Evolutionary conservation across 1,140 invertebrate genomes (phyloP).

Genomic region (Drosophila kanapiae): DNA sequence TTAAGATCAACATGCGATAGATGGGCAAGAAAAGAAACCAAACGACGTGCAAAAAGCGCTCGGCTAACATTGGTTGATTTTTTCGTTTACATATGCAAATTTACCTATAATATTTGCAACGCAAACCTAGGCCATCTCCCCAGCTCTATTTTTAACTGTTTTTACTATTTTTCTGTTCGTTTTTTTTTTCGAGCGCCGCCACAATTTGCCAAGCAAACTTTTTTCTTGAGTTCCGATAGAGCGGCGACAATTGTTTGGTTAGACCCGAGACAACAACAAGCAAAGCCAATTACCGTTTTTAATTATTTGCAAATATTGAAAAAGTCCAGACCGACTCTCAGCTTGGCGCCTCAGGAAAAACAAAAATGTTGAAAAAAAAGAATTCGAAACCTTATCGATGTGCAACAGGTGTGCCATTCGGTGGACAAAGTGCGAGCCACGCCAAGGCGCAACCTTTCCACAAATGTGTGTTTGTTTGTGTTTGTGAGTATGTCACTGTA

Average conservation of each 20-base stretch:
- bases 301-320: conserved; percentile 76
- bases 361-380: conserved; percentile 10
- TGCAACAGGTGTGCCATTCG: conserved; percentile 40
- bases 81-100: conserved; percentile 62
- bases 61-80: conserved; percentile 61
- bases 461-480: not conserved
- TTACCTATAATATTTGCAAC: conserved; percentile 57
- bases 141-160: conserved; percentile 21
- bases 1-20: conserved; percentile 54
- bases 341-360: conserved; percentile 37
- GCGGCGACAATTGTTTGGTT: conserved; percentile 40
- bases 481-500: conserved; percentile 24
- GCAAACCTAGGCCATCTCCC: conserved; percentile 28
- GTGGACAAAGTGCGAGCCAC: conserved; percentile 23
- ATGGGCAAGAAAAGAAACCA: conserved; percentile 32
- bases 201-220: conserved; percentile 62
- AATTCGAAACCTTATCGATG: conserved; percentile 45
- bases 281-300: conserved; percentile 74
- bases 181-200: conserved; percentile 10
- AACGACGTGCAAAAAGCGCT: conserved; percentile 57
- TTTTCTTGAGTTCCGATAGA: conserved; percentile 28
- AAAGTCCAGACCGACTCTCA: conserved; percentile 26
- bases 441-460: conserved; percentile 19
- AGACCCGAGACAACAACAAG: conserved; percentile 48
- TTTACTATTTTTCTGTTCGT: conserved; percentile 4